These are phyloP conservation scores for Opisthograptis luteolata DNA, from an alignment of 2,888 invertebrate species.

Conservation along the genomic window DNA sequence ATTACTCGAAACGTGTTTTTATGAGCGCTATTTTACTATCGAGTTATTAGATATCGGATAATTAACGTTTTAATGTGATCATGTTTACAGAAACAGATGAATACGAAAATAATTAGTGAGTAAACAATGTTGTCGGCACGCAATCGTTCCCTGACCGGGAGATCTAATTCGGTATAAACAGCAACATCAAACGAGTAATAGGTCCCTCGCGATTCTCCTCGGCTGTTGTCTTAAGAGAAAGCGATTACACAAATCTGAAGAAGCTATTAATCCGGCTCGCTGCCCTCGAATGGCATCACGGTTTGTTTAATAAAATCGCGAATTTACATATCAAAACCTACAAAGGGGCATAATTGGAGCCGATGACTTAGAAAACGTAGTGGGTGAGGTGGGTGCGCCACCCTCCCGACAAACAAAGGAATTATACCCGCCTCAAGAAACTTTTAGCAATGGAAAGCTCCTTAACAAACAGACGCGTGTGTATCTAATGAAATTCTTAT, in stretches of 20 bases:
- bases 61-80: constrained; percentile 33
- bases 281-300: constrained; percentile 83
- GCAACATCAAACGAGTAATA: constrained; percentile 60
- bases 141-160: constrained; percentile 38
- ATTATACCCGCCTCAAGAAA: constrained; percentile 85
- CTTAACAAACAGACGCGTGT: constrained; percentile 85
- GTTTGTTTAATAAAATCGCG: constrained; percentile 85
- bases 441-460: constrained; percentile 85
- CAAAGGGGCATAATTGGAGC: constrained; percentile 85
- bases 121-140: constrained; percentile 19
- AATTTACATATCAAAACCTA: constrained; percentile 85
- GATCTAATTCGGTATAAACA: constrained; percentile 36
- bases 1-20: constrained; percentile 58
- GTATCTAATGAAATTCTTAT: constrained; percentile 85
- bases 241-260: constrained; percentile 85
- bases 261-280: constrained; percentile 84
- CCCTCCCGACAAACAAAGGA: constrained; percentile 83
- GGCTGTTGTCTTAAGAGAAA: constrained; percentile 82
- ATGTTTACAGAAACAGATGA: constrained; percentile 27
- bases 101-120: constrained; percentile 22
- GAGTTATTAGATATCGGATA: constrained; percentile 36
- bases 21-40: constrained; percentile 41
- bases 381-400: constrained; percentile 72
- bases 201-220: constrained; percentile 70
- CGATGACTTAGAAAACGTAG: constrained; percentile 85